phyloP scores from a whole-genome alignment of 2,797 vertebrate species.

The Premnoplex brunnescens region DNA sequence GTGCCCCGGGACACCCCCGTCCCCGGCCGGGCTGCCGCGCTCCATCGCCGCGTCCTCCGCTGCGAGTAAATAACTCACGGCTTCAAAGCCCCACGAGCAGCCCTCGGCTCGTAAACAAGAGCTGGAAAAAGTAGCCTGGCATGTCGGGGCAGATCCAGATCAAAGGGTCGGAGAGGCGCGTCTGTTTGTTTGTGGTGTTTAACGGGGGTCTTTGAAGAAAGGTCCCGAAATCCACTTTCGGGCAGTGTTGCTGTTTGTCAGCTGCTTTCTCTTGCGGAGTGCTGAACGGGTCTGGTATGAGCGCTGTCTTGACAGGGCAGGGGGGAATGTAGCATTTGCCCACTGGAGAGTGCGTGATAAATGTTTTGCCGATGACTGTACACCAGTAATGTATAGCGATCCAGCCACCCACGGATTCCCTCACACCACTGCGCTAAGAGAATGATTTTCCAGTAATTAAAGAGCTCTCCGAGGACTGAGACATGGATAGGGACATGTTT shows the following conservation, averaged over 20 bases:
- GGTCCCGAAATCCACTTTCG: slow-evolving; percentile 22
- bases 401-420: slow-evolving; percentile 77
- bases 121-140: slow-evolving; percentile 51
- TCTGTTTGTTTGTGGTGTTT: slow-evolving; percentile 57
- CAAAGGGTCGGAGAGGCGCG: slow-evolving; percentile 45
- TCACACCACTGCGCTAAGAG: slow-evolving; percentile 65
- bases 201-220: slow-evolving; percentile 47
- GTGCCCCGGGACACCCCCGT: not conserved
- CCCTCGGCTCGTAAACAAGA: slow-evolving; percentile 61
- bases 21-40: not conserved
- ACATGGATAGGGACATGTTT: slow-evolving; percentile 70
- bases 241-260: slow-evolving; percentile 59
- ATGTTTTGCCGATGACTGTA: slow-evolving; percentile 90
- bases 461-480: slow-evolving; percentile 69
- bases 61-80: not conserved
- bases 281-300: slow-evolving; percentile 72
- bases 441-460: slow-evolving; percentile 76
- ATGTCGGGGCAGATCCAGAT: slow-evolving; percentile 61
- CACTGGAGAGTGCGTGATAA: slow-evolving; percentile 88
- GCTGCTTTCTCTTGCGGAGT: slow-evolving; percentile 71
- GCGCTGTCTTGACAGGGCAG: slow-evolving; percentile 80
- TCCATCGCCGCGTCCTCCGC: not conserved
- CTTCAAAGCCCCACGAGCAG: slow-evolving; percentile 42
- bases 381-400: slow-evolving; percentile 64
- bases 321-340: slow-evolving; percentile 90